Conservation (phyloP, 2,888 invertebrate genomes). For the Daptonema setosum region DNA sequence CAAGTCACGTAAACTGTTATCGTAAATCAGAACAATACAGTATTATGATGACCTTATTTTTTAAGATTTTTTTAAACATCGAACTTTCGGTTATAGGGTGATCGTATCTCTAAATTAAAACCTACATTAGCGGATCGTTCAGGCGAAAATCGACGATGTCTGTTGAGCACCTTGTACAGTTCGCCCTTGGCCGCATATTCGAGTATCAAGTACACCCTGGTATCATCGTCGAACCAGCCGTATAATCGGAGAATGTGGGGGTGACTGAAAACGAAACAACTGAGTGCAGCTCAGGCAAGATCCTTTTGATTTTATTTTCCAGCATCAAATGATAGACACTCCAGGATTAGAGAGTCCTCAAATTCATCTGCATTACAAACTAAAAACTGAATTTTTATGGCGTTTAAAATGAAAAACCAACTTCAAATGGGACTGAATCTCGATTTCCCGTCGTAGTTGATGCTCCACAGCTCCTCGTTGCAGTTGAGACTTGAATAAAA, state of each 20-base stretch:
- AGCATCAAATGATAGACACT: too few relatives aligned
- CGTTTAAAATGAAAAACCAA: constrained; percentile 9
- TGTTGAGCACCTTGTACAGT: constrained; percentile 23
- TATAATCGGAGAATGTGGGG: constrained; percentile 27
- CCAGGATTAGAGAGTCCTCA: too few relatives aligned
- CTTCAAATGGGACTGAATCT: constrained; percentile 35
- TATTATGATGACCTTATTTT: too few relatives aligned
- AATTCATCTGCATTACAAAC: too few relatives aligned
- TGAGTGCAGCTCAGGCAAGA: too few relatives aligned
- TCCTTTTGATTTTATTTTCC: too few relatives aligned
- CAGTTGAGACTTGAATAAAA: constrained; percentile 33
- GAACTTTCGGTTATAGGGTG: too few relatives aligned
- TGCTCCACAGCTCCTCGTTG: constrained; percentile 32
- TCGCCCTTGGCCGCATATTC: constrained; percentile 28
- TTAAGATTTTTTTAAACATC: too few relatives aligned
- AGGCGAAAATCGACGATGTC: constrained; percentile 20
- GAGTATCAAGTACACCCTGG: constrained; percentile 25
- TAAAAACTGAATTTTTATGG: too few relatives aligned
- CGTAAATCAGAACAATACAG: too few relatives aligned
- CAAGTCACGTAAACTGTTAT: too few relatives aligned
- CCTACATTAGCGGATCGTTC: constrained; percentile 19
- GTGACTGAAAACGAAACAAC: constrained; percentile 13
- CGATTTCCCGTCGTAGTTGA: constrained; percentile 34
- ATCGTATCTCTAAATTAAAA: too few relatives aligned
- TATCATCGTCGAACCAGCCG: constrained; percentile 27